A percentile compares a stretch with the other conserved stretches of the same genome.
Evolutionary conservation across 2,888 invertebrate genomes (phyloP).

Genomic region (Pachymerium ferrugineum): DNA sequence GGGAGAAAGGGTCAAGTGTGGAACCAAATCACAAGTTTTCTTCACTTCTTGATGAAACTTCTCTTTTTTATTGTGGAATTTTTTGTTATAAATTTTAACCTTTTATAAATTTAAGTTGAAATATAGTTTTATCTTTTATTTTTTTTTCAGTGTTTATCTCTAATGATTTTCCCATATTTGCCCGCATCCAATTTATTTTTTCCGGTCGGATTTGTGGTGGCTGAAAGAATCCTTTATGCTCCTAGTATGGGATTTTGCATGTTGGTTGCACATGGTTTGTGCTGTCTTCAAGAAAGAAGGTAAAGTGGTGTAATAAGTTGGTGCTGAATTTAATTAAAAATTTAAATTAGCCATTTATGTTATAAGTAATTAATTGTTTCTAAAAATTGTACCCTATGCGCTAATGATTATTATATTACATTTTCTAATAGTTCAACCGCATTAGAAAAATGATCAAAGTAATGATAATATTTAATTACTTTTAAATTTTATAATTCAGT

Average conservation of each 20-base stretch:
- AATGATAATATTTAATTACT: too few relatives aligned
- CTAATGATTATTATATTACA: too few relatives aligned
- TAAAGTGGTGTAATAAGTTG: neutral
- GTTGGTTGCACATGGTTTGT: slow-evolving; percentile 59
- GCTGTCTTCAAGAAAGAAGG: slow-evolving; percentile 23
- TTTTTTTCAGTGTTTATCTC: slow-evolving; percentile 66
- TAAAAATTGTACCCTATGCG: too few relatives aligned
- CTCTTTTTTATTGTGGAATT: neutral
- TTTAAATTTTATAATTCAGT: too few relatives aligned
- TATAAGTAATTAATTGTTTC: too few relatives aligned
- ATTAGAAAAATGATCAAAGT: too few relatives aligned
- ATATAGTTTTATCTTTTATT: neutral
- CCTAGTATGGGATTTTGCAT: slow-evolving; percentile 97
- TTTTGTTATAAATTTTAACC: neutral
- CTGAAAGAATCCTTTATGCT: slow-evolving; percentile 90
- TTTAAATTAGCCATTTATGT: too few relatives aligned
- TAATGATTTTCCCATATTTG: slow-evolving; percentile 83
- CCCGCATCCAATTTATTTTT: slow-evolving; percentile 97
- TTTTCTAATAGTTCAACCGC: too few relatives aligned
- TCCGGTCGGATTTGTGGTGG: slow-evolving; percentile 95
- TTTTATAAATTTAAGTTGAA: slow-evolving; percentile 1
- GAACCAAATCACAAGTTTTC: slow-evolving; percentile 24
- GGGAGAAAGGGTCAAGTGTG: slow-evolving; percentile 10
- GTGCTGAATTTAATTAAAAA: neutral
- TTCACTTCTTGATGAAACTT: slow-evolving; percentile 22